Evolutionary conservation across 1,140 invertebrate species (phyloP).

Genomic region (Macrosteles quadrilineatus): DNA sequence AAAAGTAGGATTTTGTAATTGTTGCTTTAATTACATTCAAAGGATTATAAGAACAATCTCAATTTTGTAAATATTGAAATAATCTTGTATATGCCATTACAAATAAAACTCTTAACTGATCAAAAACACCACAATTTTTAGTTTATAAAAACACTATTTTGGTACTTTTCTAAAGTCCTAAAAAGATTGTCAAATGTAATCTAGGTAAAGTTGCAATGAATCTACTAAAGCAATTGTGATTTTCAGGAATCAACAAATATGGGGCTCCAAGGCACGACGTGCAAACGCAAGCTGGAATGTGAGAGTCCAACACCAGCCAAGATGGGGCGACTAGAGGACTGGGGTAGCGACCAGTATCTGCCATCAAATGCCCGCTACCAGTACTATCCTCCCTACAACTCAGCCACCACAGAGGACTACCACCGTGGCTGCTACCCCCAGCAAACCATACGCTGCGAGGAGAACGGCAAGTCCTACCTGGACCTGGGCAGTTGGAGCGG

Average conservation of each 20-base stretch:
- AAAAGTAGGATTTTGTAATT: too few relatives aligned
- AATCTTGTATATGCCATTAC: too few relatives aligned
- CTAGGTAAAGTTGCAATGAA: too few relatives aligned
- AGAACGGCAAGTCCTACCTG: constrained; percentile 88
- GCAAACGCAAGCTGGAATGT: constrained; percentile 65
- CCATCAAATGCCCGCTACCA: constrained; percentile 37
- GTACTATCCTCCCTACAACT: not conserved
- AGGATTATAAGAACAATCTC: too few relatives aligned
- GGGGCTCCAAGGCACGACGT: constrained; percentile 72
- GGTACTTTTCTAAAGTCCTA: too few relatives aligned
- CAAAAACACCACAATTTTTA: too few relatives aligned
- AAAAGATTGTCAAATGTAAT: too few relatives aligned
- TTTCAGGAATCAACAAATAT: constrained; percentile 74
- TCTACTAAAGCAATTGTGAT: too few relatives aligned
- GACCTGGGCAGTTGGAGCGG: constrained; percentile 72
- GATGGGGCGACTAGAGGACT: constrained; percentile 51
- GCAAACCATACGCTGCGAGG: constrained; percentile 82
- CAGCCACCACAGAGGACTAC: not conserved
- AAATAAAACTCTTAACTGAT: too few relatives aligned
- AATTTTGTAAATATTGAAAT: too few relatives aligned
- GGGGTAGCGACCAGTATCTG: constrained; percentile 54
- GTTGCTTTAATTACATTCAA: too few relatives aligned
- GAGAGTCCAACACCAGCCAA: constrained; percentile 54
- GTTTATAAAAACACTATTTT: too few relatives aligned
- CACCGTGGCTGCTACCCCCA: constrained; percentile 52